Evolutionary conservation across 92 coral and sea anemone genomes (phyloP).

Genomic region (Umimayanthus kanabou): DNA sequence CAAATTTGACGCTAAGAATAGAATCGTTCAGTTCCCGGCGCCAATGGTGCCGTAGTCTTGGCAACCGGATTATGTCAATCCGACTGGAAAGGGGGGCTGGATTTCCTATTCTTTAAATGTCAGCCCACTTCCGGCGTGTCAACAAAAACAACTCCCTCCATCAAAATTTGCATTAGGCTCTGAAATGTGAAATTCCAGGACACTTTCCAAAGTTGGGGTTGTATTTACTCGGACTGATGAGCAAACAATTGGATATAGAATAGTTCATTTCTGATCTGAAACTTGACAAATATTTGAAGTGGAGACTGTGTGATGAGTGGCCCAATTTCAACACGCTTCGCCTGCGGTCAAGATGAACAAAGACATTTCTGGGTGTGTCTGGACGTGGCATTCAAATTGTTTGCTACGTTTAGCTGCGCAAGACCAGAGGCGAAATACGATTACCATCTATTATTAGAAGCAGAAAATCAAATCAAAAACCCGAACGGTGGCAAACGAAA

Average conservation of each 20-base stretch:
- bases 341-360: slow-evolving; percentile 45
- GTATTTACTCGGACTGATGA: slow-evolving; percentile 11
- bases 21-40: slow-evolving; percentile 32
- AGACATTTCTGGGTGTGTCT: slow-evolving; percentile 62
- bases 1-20: slow-evolving; percentile 18
- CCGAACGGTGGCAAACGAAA: not conserved
- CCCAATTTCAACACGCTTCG: slow-evolving; percentile 35
- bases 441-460: slow-evolving; percentile 35
- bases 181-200: slow-evolving; percentile 26
- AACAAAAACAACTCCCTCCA: slow-evolving; percentile 39
- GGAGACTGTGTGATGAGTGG: not conserved
- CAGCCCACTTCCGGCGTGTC: slow-evolving; percentile 41
- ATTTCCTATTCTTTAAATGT: slow-evolving; percentile 33
- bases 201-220: not conserved
- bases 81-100: slow-evolving; percentile 30
- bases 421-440: not conserved
- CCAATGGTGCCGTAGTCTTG: slow-evolving; percentile 47
- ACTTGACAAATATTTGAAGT: slow-evolving; percentile 16
- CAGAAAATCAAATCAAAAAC: slow-evolving; percentile 10
- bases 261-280: slow-evolving; percentile 6
- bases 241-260: slow-evolving; percentile 20
- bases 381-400: slow-evolving; percentile 58
- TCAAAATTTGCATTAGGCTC: slow-evolving; percentile 40
- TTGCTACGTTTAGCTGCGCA: slow-evolving; percentile 38
- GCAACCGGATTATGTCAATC: slow-evolving; percentile 44